Evolutionary conservation across 2,797 vertebrate species (phyloP).

Genomic region (Miichthys miiuy): DNA sequence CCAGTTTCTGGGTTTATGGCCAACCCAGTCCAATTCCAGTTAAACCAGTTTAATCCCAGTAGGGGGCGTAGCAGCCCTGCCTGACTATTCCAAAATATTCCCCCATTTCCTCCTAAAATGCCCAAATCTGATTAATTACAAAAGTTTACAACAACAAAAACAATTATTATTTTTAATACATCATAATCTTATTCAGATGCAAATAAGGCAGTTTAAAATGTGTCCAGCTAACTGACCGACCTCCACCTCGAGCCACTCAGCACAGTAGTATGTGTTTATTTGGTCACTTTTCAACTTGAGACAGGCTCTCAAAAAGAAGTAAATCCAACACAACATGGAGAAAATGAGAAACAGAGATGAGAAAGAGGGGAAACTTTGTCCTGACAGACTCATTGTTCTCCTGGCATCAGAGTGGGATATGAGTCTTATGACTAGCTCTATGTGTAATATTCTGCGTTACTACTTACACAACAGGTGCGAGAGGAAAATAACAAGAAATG

Average conservation of each 20-base stretch:
- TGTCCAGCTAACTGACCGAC: conserved; percentile 21
- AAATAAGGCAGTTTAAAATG: conserved; percentile 14
- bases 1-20: conserved; percentile 35
- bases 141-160: neutral
- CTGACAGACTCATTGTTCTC: conserved; percentile 47
- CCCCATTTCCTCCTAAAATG: conserved; percentile 33
- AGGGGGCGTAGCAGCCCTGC: conserved; percentile 77
- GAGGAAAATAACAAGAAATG: conserved; percentile 45
- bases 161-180: neutral
- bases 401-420: conserved; percentile 30
- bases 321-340: conserved; percentile 4
- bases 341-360: conserved; percentile 28
- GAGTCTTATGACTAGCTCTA: conserved; percentile 18
- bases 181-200: conserved; percentile 3
- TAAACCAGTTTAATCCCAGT: conserved; percentile 79
- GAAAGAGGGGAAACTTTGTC: conserved; percentile 16
- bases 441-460: conserved; percentile 24
- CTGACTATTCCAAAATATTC: conserved; percentile 42
- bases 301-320: conserved; percentile 12
- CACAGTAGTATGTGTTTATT: conserved; percentile 47
- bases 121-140: conserved; percentile 23
- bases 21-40: conserved; percentile 76
- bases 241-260: conserved; percentile 40
- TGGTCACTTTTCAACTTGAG: conserved; percentile 49
- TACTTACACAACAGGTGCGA: conserved; percentile 48